Evolutionary conservation across 2,888 invertebrate genomes (phyloP), one percentile per base, ranked within the genome.

Genomic region (Baronia brevicornis): DNA sequence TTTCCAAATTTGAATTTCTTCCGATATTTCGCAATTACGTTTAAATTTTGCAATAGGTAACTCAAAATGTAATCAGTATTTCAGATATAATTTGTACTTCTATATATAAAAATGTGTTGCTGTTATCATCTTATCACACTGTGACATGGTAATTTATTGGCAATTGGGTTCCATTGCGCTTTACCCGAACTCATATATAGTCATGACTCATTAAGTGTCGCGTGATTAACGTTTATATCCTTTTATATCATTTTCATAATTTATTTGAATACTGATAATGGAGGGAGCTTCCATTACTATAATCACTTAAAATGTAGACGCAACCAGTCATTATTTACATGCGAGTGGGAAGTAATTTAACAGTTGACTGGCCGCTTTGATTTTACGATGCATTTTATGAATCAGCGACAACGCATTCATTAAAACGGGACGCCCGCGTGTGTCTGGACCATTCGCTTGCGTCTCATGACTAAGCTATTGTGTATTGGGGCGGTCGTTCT

Each of bases 371-470:
- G 44, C 28, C 59, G 55, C 55, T 64, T 59, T 61, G 60, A 64
- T 68, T 74, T 70, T 63, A 68, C 59, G 62, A 67, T 55, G 56
- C 47, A 54, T 50, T 51, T 50, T 58, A 61, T 72, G 69, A 74
- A 64, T 74, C 71, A 67, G 61, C 60, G 56, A 59, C 65, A 59
- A 51, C 58, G 60, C 58, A 56, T 66, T 67, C 60, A 59, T 62
- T 61, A 58, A 60, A 65, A 65, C 57, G 61, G 61, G 56, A 61
- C 54, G 47, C 48, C 48, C 46, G 41, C 46, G 50, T 50, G 49
- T 52, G 47, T 56, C 54, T 55, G 54, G 51, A 51, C 51, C 52
- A 47, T 47, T 42, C 41, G 39, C 46, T 48, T 54, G 51, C 48
- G 57, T 54, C 48, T 54, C 45, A 53, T 68, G 60, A 60, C 53